A percentile compares a stretch with the other conserved stretches of the same genome.
Evolutionary conservation across 1,140 invertebrate species (phyloP).

Genomic region (Gonioctena quinquepunctata): DNA sequence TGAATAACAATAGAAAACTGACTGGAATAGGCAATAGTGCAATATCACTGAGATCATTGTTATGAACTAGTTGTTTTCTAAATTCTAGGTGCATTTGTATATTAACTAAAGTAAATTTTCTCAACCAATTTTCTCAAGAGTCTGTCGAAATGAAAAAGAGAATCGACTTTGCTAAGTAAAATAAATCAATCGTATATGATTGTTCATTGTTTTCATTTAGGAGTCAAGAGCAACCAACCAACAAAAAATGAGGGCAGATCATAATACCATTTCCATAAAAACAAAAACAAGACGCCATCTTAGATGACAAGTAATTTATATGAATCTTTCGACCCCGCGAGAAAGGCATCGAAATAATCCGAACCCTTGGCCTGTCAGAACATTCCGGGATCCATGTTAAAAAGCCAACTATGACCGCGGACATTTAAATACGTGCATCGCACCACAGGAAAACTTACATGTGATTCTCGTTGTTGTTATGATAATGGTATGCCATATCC

Average conservation of each 20-base stretch:
- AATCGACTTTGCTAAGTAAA: neutral
- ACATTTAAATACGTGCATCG: neutral
- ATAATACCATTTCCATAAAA: neutral
- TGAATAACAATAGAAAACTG: too few species aligned
- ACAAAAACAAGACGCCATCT: neutral
- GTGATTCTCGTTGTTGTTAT: constrained; percentile 10
- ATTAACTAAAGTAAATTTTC: too few species aligned
- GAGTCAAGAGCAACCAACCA: too few species aligned
- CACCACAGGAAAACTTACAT: constrained; percentile 5
- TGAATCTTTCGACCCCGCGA: too few species aligned
- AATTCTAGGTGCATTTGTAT: too few species aligned
- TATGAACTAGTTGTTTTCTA: too few species aligned
- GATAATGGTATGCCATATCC: constrained; percentile 21
- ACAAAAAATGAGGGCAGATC: neutral
- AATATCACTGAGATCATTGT: too few species aligned
- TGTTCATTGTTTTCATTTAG: too few species aligned
- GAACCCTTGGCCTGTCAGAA: neutral
- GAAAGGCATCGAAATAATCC: neutral
- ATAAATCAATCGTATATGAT: too few species aligned
- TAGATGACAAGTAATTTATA: neutral
- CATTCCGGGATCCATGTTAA: neutral
- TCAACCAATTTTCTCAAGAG: neutral
- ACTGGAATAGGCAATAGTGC: too few species aligned
- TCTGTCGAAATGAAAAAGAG: neutral
- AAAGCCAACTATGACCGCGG: neutral